phyloP scores from a whole-genome alignment of 2,797 vertebrate genomes.

The Gymnodraco acuticeps region DNA sequence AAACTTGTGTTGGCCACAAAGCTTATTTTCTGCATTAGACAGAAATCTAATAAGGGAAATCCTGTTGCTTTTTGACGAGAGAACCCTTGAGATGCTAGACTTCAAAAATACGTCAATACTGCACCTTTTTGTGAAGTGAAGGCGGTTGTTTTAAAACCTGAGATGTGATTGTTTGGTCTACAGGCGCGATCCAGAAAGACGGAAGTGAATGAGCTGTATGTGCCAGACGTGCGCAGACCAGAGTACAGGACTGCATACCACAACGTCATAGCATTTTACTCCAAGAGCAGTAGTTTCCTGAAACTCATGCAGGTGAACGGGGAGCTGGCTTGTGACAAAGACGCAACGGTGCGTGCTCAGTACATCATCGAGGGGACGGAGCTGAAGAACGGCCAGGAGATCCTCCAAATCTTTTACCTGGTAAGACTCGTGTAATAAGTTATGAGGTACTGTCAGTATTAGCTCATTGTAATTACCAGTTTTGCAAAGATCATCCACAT shows the following conservation, averaged over 20 bases:
- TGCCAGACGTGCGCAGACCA: not conserved
- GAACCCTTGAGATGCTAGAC: too few relatives aligned
- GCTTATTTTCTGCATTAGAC: too few relatives aligned
- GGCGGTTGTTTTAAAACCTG: not conserved
- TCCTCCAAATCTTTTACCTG: conserved; percentile 85
- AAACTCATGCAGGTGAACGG: conserved; percentile 74
- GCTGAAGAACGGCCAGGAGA: conserved; percentile 65
- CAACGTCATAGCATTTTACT: conserved; percentile 80
- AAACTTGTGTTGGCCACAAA: too few relatives aligned
- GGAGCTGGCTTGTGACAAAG: conserved; percentile 78
- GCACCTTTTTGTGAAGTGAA: not conserved
- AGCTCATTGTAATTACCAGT: not conserved
- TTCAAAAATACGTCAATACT: too few relatives aligned
- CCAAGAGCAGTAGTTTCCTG: conserved; percentile 87
- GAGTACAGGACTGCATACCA: conserved; percentile 54
- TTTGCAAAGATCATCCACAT: not conserved
- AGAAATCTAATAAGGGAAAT: too few relatives aligned
- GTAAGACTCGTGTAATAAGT: conserved; percentile 62
- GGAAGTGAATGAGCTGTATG: not conserved
- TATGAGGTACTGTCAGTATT: not conserved
- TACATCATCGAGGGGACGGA: conserved; percentile 84
- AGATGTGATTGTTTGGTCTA: conserved; percentile 17
- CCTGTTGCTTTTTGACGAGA: too few relatives aligned
- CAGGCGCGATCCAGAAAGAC: conserved; percentile 71
- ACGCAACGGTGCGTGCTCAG: conserved; percentile 56